Evolutionary conservation across 2,113 vertebrate genomes (phyloP).

Genomic region (Eubucco bourcierii): DNA sequence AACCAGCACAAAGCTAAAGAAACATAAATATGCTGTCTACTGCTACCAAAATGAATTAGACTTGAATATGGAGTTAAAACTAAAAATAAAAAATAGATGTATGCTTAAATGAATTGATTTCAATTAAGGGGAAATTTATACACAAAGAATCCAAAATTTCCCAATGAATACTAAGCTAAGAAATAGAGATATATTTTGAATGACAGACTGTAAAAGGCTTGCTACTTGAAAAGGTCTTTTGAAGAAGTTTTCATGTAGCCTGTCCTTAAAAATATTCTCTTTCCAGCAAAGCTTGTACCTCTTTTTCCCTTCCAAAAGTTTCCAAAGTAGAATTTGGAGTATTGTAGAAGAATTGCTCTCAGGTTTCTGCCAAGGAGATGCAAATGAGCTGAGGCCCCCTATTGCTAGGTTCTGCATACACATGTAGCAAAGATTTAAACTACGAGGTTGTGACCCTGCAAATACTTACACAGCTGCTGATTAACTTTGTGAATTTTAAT

Average conservation of each 20-base stretch:
- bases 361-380: constrained; percentile 32
- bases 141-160: not conserved
- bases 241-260: not conserved
- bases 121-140: not conserved
- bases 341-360: not conserved
- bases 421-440: constrained; percentile 54
- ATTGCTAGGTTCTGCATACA: constrained; percentile 47
- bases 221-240: not conserved
- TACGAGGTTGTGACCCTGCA: constrained; percentile 55
- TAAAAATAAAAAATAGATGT: not conserved
- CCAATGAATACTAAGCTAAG: not conserved
- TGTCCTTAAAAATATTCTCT: not conserved
- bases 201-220: not conserved
- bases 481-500: constrained; percentile 54
- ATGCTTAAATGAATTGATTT: not conserved
- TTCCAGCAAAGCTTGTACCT: not conserved
- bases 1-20: too few relatives aligned
- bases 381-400: constrained; percentile 44
- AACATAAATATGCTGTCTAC: not conserved
- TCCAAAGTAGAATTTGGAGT: not conserved
- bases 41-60: not conserved
- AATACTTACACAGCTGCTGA: constrained; percentile 56
- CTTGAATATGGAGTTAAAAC: not conserved
- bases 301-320: not conserved
- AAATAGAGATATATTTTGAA: not conserved